Conservation (phyloP, 2,888 invertebrate genomes). For the Agonopterix arenella region DNA sequence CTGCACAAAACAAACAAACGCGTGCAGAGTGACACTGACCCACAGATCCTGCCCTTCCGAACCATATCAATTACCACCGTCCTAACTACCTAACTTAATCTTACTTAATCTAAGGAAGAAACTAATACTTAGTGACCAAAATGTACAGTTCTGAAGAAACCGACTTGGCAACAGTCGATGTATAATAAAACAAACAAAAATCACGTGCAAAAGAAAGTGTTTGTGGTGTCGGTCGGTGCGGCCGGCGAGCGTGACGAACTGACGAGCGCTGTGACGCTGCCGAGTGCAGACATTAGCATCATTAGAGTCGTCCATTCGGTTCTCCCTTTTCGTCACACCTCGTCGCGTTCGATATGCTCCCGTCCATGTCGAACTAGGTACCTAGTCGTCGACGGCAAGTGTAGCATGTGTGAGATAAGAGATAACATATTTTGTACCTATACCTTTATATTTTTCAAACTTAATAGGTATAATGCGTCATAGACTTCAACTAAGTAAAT, state of each 20-base stretch:
- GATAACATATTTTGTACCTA: too few species aligned
- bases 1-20: conserved; percentile 64
- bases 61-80: conserved; percentile 12
- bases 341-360: conserved; percentile 47
- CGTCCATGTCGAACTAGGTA: conserved; percentile 34
- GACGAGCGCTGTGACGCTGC: conserved; percentile 49
- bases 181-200: conserved; percentile 41
- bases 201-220: conserved; percentile 69
- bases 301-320: conserved; percentile 16
- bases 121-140: background rate
- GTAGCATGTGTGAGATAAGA: too few species aligned
- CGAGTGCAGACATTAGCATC: conserved; percentile 46
- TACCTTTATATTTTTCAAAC: too few species aligned
- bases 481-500: too few species aligned
- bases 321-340: conserved; percentile 60
- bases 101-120: background rate
- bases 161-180: conserved; percentile 4
- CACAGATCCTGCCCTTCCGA: conserved; percentile 26
- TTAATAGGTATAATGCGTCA: too few species aligned
- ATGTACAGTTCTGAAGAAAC: background rate
- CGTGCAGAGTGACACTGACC: conserved; percentile 54
- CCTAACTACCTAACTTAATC: background rate
- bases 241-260: conserved; percentile 55
- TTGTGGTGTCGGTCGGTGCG: conserved; percentile 37
- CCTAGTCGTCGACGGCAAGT: too few species aligned